phyloP scores from a whole-genome alignment of 2,888 invertebrate species.

The Athetis lepigone region DNA sequence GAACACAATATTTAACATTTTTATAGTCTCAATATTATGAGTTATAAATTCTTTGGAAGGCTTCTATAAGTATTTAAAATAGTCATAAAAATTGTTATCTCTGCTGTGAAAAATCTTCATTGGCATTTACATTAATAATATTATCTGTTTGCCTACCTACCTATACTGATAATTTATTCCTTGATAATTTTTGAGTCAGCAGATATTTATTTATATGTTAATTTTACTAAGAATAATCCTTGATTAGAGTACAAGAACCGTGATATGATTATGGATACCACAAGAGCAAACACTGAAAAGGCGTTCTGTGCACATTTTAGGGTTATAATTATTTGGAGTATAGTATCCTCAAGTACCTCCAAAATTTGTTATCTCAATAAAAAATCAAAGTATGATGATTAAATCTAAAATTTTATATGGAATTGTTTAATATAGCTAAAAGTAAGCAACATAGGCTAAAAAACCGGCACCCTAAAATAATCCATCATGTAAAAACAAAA shows the following conservation, averaged over 20 bases:
- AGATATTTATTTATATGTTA: conserved; percentile 21
- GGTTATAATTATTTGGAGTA: conserved; percentile 38
- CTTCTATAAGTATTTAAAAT: conserved; percentile 7
- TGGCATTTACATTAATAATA: conserved; percentile 14
- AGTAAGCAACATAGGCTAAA: conserved; percentile 17
- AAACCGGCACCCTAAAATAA: conserved; percentile 75
- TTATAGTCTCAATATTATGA: background rate
- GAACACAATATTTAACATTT: background rate
- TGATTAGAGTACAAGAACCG: conserved; percentile 18
- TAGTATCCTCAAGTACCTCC: background rate
- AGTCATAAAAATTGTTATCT: conserved; percentile 36
- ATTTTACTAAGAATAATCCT: background rate
- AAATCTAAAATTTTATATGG: background rate
- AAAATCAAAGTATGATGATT: background rate
- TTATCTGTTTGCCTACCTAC: conserved; percentile 43
- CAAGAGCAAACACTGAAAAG: background rate
- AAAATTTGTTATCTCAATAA: conserved; percentile 4
- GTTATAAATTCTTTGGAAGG: background rate
- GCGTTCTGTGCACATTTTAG: conserved; percentile 13
- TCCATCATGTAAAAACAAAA: conserved; percentile 79
- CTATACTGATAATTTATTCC: conserved; percentile 43
- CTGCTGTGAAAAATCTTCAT: conserved; percentile 14
- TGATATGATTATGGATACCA: background rate
- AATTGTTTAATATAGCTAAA: conserved; percentile 12
- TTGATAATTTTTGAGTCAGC: conserved; percentile 31